phyloP scores from a whole-genome alignment of 2,888 invertebrate genomes.

The Malthinus seriepunctatus region DNA sequence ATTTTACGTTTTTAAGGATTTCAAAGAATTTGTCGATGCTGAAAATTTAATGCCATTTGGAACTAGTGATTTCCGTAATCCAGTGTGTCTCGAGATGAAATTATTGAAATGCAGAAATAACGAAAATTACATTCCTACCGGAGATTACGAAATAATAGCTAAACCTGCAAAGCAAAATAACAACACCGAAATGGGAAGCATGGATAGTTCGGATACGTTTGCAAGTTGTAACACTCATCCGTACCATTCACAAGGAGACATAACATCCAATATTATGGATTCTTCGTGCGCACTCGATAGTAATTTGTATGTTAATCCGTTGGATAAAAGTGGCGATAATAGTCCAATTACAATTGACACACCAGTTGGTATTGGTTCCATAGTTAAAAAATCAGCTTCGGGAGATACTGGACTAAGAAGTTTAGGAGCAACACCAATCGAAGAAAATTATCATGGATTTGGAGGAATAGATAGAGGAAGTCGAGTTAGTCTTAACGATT shows the following conservation, averaged over 20 bases:
- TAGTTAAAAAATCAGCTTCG: conserved; percentile 79
- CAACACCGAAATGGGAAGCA: conserved; percentile 60
- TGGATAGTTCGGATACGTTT: conserved; percentile 89
- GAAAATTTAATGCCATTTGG: conserved; percentile 86
- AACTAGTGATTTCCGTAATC: conserved; percentile 82
- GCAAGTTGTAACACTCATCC: conserved; percentile 97
- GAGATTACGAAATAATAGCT: conserved; percentile 30
- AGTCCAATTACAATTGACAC: conserved; percentile 55
- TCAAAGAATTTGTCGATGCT: conserved; percentile 89
- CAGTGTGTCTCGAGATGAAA: conserved; percentile 81
- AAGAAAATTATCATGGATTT: conserved; percentile 58
- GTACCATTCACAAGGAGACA: conserved; percentile 73
- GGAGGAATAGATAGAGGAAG: conserved; percentile 56
- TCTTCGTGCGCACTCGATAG: conserved; percentile 61
- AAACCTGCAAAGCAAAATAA: conserved; percentile 40
- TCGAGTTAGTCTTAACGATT: conserved; percentile 66
- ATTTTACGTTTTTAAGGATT: conserved; percentile 64
- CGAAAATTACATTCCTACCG: conserved; percentile 37
- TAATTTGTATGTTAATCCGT: conserved; percentile 86
- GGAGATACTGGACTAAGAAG: conserved; percentile 75
- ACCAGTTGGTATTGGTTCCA: conserved; percentile 47
- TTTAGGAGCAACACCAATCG: conserved; percentile 63
- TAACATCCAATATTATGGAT: conserved; percentile 54
- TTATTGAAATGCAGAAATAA: conserved; percentile 61
- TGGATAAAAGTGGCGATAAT: conserved; percentile 65